phyloP scores from a whole-genome alignment of 1,140 invertebrate genomes.

The Drosophila kepulauana region DNA sequence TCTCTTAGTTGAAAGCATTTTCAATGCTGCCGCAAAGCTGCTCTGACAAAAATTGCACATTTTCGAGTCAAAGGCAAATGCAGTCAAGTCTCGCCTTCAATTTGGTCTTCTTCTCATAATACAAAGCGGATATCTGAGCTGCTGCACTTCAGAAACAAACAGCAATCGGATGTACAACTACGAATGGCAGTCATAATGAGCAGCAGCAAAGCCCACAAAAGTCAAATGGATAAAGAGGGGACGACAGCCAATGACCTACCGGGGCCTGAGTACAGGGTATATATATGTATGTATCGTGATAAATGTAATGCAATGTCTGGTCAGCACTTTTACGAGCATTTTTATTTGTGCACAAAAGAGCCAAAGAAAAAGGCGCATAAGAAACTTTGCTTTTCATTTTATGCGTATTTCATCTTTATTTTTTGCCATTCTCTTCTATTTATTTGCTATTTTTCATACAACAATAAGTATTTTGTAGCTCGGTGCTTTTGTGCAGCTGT shows the following conservation, averaged over 20 bases:
- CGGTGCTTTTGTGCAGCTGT: constrained; percentile 65
- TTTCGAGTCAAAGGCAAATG: neutral
- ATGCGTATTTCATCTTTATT: constrained; percentile 34
- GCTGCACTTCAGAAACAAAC: neutral
- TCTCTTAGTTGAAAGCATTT: neutral
- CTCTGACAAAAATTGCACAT: neutral
- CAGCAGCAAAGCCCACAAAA: neutral
- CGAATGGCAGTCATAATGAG: neutral
- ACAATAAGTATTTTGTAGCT: constrained; percentile 69
- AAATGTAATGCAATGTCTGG: constrained; percentile 31
- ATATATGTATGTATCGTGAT: neutral
- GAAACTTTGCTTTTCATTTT: constrained; percentile 51
- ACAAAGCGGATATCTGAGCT: neutral
- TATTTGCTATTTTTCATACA: constrained; percentile 66
- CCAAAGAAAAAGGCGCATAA: neutral
- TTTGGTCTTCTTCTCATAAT: neutral
- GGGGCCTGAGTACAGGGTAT: constrained; percentile 4
- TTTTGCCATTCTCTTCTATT: constrained; percentile 51
- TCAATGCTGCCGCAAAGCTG: neutral
- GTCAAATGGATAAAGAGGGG: neutral
- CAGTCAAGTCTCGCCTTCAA: neutral
- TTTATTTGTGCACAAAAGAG: constrained; percentile 39
- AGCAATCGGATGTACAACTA: constrained; percentile 3
- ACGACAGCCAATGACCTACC: constrained; percentile 1
- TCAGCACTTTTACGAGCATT: constrained; percentile 56